phyloP scores from a whole-genome alignment of 2,113 vertebrate species.

The Onychorhynchus coronatus region DNA sequence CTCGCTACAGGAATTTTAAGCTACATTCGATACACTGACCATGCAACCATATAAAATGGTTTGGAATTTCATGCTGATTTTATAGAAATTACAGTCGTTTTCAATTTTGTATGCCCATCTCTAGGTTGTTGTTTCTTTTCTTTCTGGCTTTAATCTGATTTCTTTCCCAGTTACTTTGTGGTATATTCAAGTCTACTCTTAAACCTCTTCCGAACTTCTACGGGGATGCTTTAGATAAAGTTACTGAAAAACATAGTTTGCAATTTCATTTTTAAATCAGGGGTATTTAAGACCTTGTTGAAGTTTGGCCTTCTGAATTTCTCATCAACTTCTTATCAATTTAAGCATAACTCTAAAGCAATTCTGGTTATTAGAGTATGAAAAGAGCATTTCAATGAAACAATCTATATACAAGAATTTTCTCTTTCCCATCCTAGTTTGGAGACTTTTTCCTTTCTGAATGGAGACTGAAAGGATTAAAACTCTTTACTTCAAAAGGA shows the following conservation, averaged over 20 bases:
- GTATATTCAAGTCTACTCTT: constrained; percentile 3
- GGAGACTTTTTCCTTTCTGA: not conserved
- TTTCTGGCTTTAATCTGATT: constrained; percentile 37
- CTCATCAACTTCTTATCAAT: not conserved
- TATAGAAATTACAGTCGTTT: constrained; percentile 57
- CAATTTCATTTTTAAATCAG: not conserved
- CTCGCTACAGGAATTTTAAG: constrained; percentile 25
- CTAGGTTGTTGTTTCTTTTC: not conserved
- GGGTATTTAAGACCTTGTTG: not conserved
- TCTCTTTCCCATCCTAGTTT: not conserved
- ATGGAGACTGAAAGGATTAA: not conserved
- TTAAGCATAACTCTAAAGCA: not conserved
- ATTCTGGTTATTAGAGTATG: not conserved
- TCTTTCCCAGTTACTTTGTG: constrained; percentile 34
- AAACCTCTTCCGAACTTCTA: constrained; percentile 5
- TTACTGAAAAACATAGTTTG: not conserved
- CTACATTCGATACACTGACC: constrained; percentile 45
- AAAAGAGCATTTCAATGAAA: not conserved
- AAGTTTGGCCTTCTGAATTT: not conserved
- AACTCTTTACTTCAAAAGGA: not conserved
- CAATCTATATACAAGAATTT: not conserved
- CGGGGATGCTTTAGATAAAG: not conserved
- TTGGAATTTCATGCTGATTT: constrained; percentile 63
- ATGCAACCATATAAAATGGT: constrained; percentile 44
- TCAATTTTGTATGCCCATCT: constrained; percentile 40